Evolutionary conservation across 2,888 invertebrate species (phyloP), one percentile per base, ranked within the genome.

Genomic region (Tethea ocularis): DNA sequence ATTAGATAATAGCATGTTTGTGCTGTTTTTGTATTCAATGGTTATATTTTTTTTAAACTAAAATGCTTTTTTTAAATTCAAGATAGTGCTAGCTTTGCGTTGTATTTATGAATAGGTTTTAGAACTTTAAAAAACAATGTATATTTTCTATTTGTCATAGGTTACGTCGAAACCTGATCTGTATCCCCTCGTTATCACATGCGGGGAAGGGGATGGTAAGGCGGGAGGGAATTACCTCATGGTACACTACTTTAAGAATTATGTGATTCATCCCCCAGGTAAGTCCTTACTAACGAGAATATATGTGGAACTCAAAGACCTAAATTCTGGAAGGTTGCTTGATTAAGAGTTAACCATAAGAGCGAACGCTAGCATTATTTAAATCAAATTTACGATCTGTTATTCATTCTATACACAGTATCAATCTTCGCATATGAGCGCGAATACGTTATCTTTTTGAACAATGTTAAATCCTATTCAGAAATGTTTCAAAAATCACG

Each of bases 111-210:
- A 33, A 63, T 5, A 52, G 69, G 66, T 75, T 68, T 57, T 71
- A n/a, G 10, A 8, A 46, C 8, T 20, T 17, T 6, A 41, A 41
- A 20, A 46, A 46, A 20, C 20, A 46, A 46, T 20, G 20, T 51
- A 51, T 63, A 20, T 3, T 29, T 0, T 24, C 7, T 54, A 38
- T 33, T 60, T 60, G n/a, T 66, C 83, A 22, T 79, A 97, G 97
- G 97, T 97, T 67, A 96, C 97, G 61, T 96, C 97, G 15, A 97
- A 97, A 75, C 97, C 97, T 11, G 97, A 97, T 80, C 89, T 97
- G 11, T 97, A 97, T 81, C 97, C 97, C 2, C 88, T 97, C 61
- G 97, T 97, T 56, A 97, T 97, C 75, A 97, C 96, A 56, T 97
- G 96, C 71, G 95, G 95, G 54, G 96, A 96, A 75, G 94, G 95